Conservation (phyloP, 1,140 invertebrate species). For the Ceratitis capitata region DNA sequence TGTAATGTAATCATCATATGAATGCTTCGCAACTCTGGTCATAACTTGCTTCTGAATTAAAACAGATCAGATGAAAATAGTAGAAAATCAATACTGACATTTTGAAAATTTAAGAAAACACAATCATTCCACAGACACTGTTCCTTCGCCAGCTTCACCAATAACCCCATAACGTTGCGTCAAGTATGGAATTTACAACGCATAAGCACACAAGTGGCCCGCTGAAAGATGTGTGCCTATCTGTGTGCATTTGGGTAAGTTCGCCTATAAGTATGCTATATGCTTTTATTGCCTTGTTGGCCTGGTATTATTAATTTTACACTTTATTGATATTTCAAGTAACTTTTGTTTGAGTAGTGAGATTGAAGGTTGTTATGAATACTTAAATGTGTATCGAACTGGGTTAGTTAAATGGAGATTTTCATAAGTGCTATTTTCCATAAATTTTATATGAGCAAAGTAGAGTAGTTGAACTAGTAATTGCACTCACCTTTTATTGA, state of each 20-base stretch:
- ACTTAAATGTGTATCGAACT: too few species aligned
- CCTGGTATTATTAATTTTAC: background rate
- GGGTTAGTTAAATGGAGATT: too few species aligned
- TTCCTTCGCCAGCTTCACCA: background rate
- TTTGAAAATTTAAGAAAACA: background rate
- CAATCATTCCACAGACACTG: background rate
- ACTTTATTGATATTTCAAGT: background rate
- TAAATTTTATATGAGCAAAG: too few species aligned
- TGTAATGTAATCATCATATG: too few species aligned
- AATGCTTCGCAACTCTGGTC: background rate
- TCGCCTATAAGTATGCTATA: background rate
- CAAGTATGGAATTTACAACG: background rate
- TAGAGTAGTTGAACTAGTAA: too few species aligned
- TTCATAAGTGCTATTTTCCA: too few species aligned
- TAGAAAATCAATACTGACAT: constrained; percentile 23
- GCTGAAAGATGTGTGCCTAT: background rate
- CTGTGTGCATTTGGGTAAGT: background rate
- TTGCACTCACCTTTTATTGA: too few species aligned
- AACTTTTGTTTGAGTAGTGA: background rate
- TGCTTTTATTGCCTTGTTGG: background rate
- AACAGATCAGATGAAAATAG: background rate
- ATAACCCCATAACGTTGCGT: background rate
- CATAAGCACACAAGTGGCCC: background rate
- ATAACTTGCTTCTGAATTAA: background rate
- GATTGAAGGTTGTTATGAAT: background rate